Conservation (phyloP, 2,113 vertebrate species). For the Coracopsis vasa region DNA sequence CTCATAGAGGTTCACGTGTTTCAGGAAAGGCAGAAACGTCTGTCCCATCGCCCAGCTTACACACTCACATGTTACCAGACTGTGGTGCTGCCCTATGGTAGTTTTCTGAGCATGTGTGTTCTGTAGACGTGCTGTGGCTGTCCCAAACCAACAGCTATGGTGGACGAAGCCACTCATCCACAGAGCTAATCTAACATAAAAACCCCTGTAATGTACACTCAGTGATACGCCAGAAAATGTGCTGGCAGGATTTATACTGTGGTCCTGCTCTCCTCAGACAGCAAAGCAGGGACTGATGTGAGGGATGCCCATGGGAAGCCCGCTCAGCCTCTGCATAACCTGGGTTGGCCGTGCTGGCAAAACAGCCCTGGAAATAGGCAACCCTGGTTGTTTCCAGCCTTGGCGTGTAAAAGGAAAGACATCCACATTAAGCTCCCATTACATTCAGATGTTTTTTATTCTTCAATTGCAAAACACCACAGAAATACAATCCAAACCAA, state of each 20-base stretch:
- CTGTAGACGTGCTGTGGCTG: neutral
- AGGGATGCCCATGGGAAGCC: neutral
- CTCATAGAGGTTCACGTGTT: neutral
- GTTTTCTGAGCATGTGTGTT: rapidly evolving
- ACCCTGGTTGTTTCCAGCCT: neutral
- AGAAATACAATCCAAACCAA: neutral
- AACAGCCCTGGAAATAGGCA: neutral
- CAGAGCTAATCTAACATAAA: neutral
- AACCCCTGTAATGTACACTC: rapidly evolving
- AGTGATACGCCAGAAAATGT: neutral
- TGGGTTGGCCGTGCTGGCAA: neutral
- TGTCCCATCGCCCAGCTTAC: neutral
- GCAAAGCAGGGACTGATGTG: neutral
- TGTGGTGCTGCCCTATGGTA: neutral
- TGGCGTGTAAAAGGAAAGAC: neutral
- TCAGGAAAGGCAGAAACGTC: neutral
- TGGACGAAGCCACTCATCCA: neutral
- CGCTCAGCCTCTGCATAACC: neutral
- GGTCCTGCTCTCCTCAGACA: neutral
- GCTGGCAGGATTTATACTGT: neutral
- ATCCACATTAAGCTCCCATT: neutral
- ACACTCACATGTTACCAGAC: rapidly evolving
- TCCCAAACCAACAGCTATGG: neutral
- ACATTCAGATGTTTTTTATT: neutral
- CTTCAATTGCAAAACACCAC: neutral